Evolutionary conservation across 2,797 vertebrate species (phyloP), one percentile per base, ranked within the genome.

Genomic region (Gallinago nigripennis): DNA sequence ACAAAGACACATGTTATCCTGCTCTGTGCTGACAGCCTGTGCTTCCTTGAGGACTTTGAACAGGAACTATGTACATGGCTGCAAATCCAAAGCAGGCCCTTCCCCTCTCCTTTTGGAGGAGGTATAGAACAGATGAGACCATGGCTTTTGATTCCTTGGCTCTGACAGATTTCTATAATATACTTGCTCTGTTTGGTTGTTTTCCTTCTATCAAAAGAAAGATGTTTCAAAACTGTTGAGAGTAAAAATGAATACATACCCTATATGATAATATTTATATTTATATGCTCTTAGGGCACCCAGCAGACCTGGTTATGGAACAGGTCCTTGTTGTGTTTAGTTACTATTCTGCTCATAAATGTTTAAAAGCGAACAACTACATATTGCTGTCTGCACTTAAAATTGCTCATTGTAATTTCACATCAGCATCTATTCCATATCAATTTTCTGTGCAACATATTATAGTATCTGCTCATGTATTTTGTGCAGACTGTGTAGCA

Each of bases 401-500:
- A 93, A 66, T 78, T 85, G 75, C 54, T 95, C 33, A 8, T 72
- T 72, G 65, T 83, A 88, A 91, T 83, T 89, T 93, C 87, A 61
- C 70, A 60, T 61, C 61, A 79, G 58, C 18, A 81, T 35, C 61
- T 51, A 39, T 31, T 75, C 50, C 30, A 13, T 11, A 53, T 64
- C 68, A n/a, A 28, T 92, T 78, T 94, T 91, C 75, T 60, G 8
- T 41, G 20, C 57, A 83, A 25, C 35, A 35, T 46, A 43, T 93
- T 93, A 76, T 15, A 63, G 43, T 60, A 83, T 70, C 57, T 95
- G 64, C 60, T 83, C 76, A 28, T 51, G 69, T 16, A 12, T 37
- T 93, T 83, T 63, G 35, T 30, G 20, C 31, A 92, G 73, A 41
- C 25, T 89, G 33, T 73, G 81, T 83, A 83, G 78, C 78, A 63